phyloP scores from a whole-genome alignment of 1,140 invertebrate species.

The Acromyrmex charruanus region DNA sequence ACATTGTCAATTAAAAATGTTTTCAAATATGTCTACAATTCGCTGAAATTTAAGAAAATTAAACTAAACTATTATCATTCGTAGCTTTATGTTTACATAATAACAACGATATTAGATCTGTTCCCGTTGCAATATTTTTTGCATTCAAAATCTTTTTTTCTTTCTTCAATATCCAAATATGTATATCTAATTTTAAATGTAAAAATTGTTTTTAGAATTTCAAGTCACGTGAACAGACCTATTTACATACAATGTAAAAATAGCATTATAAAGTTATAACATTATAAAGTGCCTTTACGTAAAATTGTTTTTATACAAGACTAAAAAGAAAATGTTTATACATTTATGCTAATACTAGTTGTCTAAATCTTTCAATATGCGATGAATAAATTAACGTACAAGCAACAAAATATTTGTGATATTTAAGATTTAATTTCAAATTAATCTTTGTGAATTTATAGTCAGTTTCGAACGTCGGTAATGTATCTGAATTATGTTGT shows the following conservation, averaged over 20 bases:
- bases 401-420: not conserved
- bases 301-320: constrained; percentile 24
- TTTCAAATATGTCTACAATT: constrained; percentile 41
- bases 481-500: not conserved
- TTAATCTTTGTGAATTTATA: not conserved
- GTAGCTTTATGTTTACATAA: constrained; percentile 28
- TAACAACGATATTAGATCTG: not conserved
- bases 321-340: not conserved
- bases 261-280: not conserved
- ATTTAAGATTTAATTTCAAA: not conserved
- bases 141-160: too few relatives aligned
- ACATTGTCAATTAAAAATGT: constrained; percentile 44
- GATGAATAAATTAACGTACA: not conserved
- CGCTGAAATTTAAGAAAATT: not conserved
- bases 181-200: too few relatives aligned
- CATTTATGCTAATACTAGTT: not conserved
- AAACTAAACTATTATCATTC: not conserved
- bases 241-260: not conserved
- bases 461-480: not conserved
- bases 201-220: too few relatives aligned
- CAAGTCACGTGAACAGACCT: too few relatives aligned
- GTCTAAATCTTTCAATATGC: not conserved
- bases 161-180: too few relatives aligned
- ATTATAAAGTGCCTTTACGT: constrained; percentile 40
- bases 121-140: too few relatives aligned